Conservation (phyloP, 2,113 vertebrate genomes). For the Lasiurus borealis region DNA sequence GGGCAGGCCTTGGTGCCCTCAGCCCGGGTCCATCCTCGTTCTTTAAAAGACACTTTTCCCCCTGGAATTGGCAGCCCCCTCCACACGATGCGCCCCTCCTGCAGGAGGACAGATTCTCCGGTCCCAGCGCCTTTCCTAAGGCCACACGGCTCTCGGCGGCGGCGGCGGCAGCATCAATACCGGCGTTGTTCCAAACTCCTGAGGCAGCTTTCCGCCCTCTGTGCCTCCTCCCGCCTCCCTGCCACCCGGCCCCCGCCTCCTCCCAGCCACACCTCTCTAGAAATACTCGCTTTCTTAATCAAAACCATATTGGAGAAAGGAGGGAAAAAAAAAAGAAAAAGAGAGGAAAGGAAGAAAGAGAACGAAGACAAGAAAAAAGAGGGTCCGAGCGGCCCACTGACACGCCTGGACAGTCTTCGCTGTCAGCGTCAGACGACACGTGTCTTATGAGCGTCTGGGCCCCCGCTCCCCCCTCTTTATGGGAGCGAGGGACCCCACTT, state of each 20-base stretch:
- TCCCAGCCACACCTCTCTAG: slow-evolving; percentile 88
- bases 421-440: slow-evolving; percentile 89
- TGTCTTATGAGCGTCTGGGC: slow-evolving; percentile 89
- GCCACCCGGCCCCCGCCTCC: slow-evolving; percentile 74
- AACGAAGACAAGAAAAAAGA: not conserved
- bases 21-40: slow-evolving; percentile 69
- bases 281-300: slow-evolving; percentile 90
- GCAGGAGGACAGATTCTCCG: too few relatives aligned
- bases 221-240: not conserved
- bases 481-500: slow-evolving; percentile 89
- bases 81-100: slow-evolving; percentile 71
- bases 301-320: slow-evolving; percentile 87
- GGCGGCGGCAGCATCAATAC: slow-evolving; percentile 59
- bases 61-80: slow-evolving; percentile 74
- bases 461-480: slow-evolving; percentile 87
- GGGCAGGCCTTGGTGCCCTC: not conserved
- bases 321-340: slow-evolving; percentile 57
- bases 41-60: slow-evolving; percentile 79
- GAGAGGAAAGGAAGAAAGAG: slow-evolving; percentile 28
- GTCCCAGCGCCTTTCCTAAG: too few relatives aligned
- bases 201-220: slow-evolving; percentile 76
- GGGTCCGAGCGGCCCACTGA: slow-evolving; percentile 84
- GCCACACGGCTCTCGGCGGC: too few relatives aligned
- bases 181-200: slow-evolving; percentile 72
- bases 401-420: slow-evolving; percentile 88